Conservation (phyloP, 2,797 vertebrate species). For the Silurus aristotelis region DNA sequence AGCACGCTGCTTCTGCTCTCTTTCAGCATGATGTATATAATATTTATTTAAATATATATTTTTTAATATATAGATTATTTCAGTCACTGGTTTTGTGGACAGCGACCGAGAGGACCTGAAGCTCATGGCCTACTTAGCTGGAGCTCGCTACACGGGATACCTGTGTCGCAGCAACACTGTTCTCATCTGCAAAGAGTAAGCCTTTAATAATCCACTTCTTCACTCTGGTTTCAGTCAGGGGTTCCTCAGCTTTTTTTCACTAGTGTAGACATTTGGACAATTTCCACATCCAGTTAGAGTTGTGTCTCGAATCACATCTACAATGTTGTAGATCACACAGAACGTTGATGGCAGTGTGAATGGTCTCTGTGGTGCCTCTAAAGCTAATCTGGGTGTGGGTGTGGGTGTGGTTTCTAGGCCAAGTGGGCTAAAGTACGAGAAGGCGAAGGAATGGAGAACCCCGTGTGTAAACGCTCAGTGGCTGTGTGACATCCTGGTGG, state of each 20-base stretch:
- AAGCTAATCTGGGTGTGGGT: neutral
- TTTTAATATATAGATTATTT: conserved; percentile 82
- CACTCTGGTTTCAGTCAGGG: neutral
- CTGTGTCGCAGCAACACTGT: conserved; percentile 94
- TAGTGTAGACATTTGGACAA: neutral
- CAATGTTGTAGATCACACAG: no score
- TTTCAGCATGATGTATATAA: neutral
- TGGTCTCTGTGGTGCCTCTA: neutral
- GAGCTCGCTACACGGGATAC: conserved; percentile 94
- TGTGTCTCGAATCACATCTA: neutral
- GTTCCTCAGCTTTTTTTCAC: neutral
- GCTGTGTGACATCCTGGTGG: conserved; percentile 93
- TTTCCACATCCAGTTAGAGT: neutral
- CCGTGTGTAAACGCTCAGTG: conserved; percentile 94
- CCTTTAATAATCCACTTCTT: neutral
- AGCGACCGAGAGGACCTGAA: conserved; percentile 94
- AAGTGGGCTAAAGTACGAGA: conserved; percentile 90
- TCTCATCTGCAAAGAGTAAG: conserved; percentile 98
- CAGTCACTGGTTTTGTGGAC: conserved; percentile 94
- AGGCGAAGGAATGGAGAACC: conserved; percentile 96
- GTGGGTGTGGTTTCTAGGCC: conserved; percentile 70
- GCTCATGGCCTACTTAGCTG: conserved; percentile 92
- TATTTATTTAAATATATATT: neutral
- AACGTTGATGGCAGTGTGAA: neutral
- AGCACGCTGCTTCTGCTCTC: neutral